These are phyloP conservation scores for Tetragnatha montana DNA, from an alignment of 2,888 invertebrate species.

Conservation along the genomic window DNA sequence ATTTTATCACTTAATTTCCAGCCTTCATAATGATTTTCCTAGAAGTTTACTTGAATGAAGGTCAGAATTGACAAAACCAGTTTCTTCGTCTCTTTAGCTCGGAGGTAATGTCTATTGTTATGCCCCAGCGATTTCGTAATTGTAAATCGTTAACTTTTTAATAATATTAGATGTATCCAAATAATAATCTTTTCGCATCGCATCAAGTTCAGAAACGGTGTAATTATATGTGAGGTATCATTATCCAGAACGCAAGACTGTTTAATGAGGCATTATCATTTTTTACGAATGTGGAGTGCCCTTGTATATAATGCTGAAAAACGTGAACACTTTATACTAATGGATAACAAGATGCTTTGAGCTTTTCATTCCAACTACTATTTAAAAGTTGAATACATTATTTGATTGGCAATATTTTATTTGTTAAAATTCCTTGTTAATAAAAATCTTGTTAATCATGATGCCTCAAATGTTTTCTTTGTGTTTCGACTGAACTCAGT, in stretches of 20 bases:
- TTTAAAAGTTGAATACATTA: no score
- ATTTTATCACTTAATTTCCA: not conserved
- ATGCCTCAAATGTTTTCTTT: no score
- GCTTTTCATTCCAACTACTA: no score
- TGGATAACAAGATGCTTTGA: no score
- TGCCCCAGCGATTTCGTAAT: not conserved
- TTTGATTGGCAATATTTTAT: no score
- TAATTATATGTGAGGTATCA: not conserved
- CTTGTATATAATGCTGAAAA: no score
- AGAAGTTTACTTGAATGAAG: not conserved
- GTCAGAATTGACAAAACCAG: not conserved
- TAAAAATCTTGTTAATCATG: no score
- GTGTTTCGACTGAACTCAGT: no score
- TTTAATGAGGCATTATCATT: not conserved
- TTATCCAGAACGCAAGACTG: not conserved
- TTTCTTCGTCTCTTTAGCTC: not conserved
- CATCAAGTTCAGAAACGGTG: not conserved
- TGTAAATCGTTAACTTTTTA: not conserved
- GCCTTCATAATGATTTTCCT: not conserved
- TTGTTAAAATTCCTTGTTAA: no score
- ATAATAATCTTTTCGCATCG: not conserved
- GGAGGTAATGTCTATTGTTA: not conserved
- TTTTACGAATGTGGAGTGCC: no score
- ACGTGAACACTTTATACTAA: no score
- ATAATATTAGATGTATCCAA: slow-evolving; percentile 1